These are phyloP conservation scores for Stegodyphus mimosarum DNA, from an alignment of 1,140 invertebrate species.

Conservation along the genomic window DNA sequence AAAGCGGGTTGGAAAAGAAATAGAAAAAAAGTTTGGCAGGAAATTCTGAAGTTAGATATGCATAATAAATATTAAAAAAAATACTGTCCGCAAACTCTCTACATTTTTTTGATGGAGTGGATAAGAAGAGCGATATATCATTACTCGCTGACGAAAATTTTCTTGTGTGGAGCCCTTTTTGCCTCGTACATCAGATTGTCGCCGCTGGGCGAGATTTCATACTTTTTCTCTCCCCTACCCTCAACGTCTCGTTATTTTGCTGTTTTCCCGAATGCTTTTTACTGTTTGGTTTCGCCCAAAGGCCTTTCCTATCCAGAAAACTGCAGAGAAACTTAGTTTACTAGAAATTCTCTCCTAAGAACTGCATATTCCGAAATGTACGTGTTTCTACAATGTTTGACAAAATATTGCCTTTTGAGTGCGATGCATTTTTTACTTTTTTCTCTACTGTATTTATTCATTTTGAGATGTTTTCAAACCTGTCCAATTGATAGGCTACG, in stretches of 20 bases:
- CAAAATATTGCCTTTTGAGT: constrained; percentile 14
- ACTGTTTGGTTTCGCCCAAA: neutral
- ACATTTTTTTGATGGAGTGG: constrained; percentile 7
- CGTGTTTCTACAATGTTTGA: constrained; percentile 6
- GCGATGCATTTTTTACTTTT: neutral
- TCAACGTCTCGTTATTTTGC: constrained; percentile 6
- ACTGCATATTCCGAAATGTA: neutral
- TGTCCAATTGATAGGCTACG: no score
- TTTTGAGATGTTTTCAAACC: neutral
- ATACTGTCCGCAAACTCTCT: neutral
- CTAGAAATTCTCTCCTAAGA: neutral
- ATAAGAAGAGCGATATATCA: constrained; percentile 22
- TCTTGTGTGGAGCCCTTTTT: neutral
- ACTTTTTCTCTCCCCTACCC: neutral
- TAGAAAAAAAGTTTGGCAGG: neutral
- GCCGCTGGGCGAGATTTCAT: neutral
- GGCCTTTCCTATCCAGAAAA: neutral
- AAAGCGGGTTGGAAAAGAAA: neutral
- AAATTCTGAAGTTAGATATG: neutral
- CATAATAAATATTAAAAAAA: constrained; percentile 3
- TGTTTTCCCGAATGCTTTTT: neutral
- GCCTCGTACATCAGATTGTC: constrained; percentile 14
- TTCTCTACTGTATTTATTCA: neutral
- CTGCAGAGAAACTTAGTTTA: constrained; percentile 15
- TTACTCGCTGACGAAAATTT: constrained; percentile 21